These are phyloP conservation scores for Dryobota labecula DNA, from an alignment of 2,888 invertebrate species.

Conservation along the genomic window DNA sequence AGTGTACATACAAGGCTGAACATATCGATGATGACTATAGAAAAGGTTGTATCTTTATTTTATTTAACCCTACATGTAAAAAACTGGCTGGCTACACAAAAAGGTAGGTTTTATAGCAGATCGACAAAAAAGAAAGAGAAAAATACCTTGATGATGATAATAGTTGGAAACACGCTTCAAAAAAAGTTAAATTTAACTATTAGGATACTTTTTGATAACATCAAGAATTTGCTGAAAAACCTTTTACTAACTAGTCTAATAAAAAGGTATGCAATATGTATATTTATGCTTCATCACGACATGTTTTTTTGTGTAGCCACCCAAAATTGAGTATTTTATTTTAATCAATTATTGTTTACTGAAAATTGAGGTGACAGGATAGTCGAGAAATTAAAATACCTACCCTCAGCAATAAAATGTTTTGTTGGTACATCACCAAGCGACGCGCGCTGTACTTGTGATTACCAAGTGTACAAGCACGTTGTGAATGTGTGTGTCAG, in stretches of 20 bases:
- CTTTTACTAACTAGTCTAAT: background rate
- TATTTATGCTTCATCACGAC: too few relatives aligned
- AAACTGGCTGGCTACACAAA: slow-evolving; percentile 21
- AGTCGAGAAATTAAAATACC: slow-evolving; percentile 19
- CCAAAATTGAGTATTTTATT: slow-evolving; percentile 5
- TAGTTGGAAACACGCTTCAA: background rate
- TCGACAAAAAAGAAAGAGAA: background rate
- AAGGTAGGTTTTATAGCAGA: background rate
- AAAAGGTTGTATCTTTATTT: slow-evolving; percentile 70
- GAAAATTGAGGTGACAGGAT: slow-evolving; percentile 45
- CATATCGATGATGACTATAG: slow-evolving; percentile 69
- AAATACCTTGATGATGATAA: background rate
- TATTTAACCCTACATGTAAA: slow-evolving; percentile 4
- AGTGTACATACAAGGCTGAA: slow-evolving; percentile 73
- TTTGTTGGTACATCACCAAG: too few relatives aligned
- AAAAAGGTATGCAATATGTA: too few relatives aligned
- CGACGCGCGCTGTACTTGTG: too few relatives aligned
- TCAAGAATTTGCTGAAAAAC: background rate
- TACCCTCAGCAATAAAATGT: background rate
- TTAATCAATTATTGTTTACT: slow-evolving; percentile 21
- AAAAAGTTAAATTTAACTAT: background rate
- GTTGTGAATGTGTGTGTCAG: too few relatives aligned
- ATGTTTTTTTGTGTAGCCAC: slow-evolving; percentile 28
- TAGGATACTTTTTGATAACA: background rate
- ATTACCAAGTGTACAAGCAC: too few relatives aligned